These are phyloP conservation scores for Drosophila melanica DNA, from an alignment of 1,140 invertebrate species.

Conservation along the genomic window DNA sequence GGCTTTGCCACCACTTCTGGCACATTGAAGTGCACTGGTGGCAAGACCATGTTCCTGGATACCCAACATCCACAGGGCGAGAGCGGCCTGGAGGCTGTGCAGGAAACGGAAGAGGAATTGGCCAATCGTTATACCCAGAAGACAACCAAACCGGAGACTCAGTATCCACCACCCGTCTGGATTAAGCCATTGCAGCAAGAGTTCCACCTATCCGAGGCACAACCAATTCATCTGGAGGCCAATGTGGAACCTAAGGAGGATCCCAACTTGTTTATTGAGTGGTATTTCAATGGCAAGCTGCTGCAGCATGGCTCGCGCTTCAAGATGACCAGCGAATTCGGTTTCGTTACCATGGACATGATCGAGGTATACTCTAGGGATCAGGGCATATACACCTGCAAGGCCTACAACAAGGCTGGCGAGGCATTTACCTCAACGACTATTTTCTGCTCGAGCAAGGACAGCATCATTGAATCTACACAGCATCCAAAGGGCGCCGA, in stretches of 20 bases:
- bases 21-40: conserved; percentile 91
- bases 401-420: conserved; percentile 93
- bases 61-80: conserved; percentile 96
- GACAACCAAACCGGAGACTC: conserved; percentile 88
- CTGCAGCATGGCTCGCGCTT: conserved; percentile 93
- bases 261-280: conserved; percentile 96
- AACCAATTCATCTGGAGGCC: conserved; percentile 95
- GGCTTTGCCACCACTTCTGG: conserved; percentile 95
- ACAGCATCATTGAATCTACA: conserved; percentile 92
- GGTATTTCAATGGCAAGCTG: conserved; percentile 96
- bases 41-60: conserved; percentile 91
- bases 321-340: conserved; percentile 95
- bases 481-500: conserved; percentile 97
- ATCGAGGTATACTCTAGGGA: conserved; percentile 96
- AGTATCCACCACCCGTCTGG: conserved; percentile 95
- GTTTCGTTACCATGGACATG: conserved; percentile 95
- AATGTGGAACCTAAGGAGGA: conserved; percentile 98
- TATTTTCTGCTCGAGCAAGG: conserved; percentile 92
- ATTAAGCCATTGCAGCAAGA: conserved; percentile 91
- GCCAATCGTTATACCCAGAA: conserved; percentile 88
- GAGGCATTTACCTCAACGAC: conserved; percentile 96
- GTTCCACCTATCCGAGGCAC: conserved; percentile 94
- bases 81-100: conserved; percentile 93
- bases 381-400: conserved; percentile 96
- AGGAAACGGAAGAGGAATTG: conserved; percentile 92